A percentile compares a stretch with the other conserved stretches of the same genome.
Evolutionary conservation across 2,113 vertebrate species (phyloP).

Genomic region (Tragulus kanchil): DNA sequence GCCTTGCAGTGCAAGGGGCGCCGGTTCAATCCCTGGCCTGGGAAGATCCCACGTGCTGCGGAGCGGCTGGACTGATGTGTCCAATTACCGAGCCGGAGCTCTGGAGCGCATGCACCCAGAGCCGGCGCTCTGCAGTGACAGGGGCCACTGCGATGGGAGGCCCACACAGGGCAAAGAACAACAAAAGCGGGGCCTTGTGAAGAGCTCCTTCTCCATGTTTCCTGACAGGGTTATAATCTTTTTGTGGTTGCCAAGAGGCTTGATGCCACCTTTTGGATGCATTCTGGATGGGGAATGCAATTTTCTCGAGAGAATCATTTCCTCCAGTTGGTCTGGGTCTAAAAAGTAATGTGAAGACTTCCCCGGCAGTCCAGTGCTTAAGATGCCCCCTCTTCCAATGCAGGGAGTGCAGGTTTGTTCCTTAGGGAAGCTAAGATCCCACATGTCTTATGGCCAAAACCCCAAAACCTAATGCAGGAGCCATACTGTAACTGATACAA

Average conservation of each 20-base stretch:
- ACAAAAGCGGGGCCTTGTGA: not conserved
- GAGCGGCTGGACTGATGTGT: too few species aligned
- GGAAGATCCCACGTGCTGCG: too few species aligned
- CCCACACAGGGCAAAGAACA: too few species aligned
- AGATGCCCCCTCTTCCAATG: not conserved
- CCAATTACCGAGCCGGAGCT: too few species aligned
- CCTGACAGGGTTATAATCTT: too few species aligned
- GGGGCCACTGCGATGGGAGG: too few species aligned
- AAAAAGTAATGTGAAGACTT: not conserved
- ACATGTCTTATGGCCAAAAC: not conserved
- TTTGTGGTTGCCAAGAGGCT: not conserved
- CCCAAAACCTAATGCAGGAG: not conserved
- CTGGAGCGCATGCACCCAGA: too few species aligned
- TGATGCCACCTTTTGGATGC: not conserved
- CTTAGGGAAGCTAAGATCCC: not conserved
- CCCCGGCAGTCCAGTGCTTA: not conserved
- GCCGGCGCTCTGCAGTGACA: too few species aligned
- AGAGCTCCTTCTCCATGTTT: not conserved
- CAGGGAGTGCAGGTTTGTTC: not conserved
- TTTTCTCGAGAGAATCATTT: not conserved
- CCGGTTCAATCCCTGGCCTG: too few species aligned
- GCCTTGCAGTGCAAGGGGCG: too few species aligned
- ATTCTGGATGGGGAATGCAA: not conserved
- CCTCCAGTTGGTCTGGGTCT: not conserved
- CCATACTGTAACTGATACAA: not conserved